A percentile compares a stretch with the other conserved stretches of the same genome.
Conservation (phyloP, 1,140 invertebrate genomes). For the Bombyx mori region ASM3026992v2 NC_085116.1:11443501-11444000, state of each 20-base stretch:
- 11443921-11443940: slow-evolving; percentile 6
- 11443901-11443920: slow-evolving; percentile 25
- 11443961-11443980: too few relatives aligned
- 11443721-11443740: slow-evolving; percentile 56
- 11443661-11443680: slow-evolving; percentile 59
- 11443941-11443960: too few relatives aligned
- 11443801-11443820: not conserved
- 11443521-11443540: slow-evolving; percentile 22
- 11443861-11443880: not conserved
- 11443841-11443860: not conserved
- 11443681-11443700: slow-evolving; percentile 66
- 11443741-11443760: slow-evolving; percentile 18
- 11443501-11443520: not conserved
- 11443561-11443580: slow-evolving; percentile 22
- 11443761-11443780: not conserved
- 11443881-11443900: too few relatives aligned
- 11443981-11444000: too few relatives aligned
- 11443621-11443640: slow-evolving; percentile 69
- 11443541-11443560: slow-evolving; percentile 21
- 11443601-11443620: slow-evolving; percentile 66
- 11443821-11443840: not conserved
- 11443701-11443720: slow-evolving; percentile 68
- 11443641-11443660: slow-evolving; percentile 66
- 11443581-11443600: slow-evolving; percentile 65
- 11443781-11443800: not conserved